These are phyloP conservation scores for Ooceraea biroi DNA, from an alignment of 1,140 invertebrate species.

Conservation along the genomic window DNA sequence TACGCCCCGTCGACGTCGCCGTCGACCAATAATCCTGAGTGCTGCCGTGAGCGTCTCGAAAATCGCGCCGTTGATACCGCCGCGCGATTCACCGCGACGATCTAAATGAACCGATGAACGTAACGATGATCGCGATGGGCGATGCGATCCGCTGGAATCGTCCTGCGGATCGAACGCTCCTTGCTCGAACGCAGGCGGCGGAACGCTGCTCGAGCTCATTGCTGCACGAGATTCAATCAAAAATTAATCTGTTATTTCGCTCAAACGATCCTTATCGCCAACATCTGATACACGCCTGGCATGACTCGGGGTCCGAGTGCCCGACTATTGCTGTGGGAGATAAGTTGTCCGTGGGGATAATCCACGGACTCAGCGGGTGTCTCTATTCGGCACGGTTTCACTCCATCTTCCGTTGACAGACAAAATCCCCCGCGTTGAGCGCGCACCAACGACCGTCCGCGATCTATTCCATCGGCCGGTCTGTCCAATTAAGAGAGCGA, in stretches of 20 bases:
- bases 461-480: slow-evolving; percentile 78
- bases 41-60: background rate
- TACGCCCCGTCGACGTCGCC: slow-evolving; percentile 33
- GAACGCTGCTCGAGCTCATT: no score
- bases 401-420: slow-evolving; percentile 86
- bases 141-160: no score
- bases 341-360: slow-evolving; percentile 79
- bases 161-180: no score
- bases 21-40: slow-evolving; percentile 70
- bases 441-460: slow-evolving; percentile 66
- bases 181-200: no score
- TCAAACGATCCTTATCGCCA: slow-evolving; percentile 58
- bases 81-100: no score
- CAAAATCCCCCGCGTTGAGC: slow-evolving; percentile 81
- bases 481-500: slow-evolving; percentile 83
- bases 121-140: background rate
- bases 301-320: slow-evolving; percentile 32
- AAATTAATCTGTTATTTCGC: slow-evolving; percentile 61
- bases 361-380: slow-evolving; percentile 84
- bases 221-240: slow-evolving; percentile 32
- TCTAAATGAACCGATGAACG: slow-evolving; percentile 27
- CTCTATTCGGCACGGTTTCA: slow-evolving; percentile 84
- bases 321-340: slow-evolving; percentile 69
- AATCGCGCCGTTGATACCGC: background rate
- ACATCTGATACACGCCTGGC: slow-evolving; percentile 20